A percentile compares a stretch with the other conserved stretches of the same genome.
Evolutionary conservation across 2,113 vertebrate genomes (phyloP).

Genomic region (Uropsilus gracilis): DNA sequence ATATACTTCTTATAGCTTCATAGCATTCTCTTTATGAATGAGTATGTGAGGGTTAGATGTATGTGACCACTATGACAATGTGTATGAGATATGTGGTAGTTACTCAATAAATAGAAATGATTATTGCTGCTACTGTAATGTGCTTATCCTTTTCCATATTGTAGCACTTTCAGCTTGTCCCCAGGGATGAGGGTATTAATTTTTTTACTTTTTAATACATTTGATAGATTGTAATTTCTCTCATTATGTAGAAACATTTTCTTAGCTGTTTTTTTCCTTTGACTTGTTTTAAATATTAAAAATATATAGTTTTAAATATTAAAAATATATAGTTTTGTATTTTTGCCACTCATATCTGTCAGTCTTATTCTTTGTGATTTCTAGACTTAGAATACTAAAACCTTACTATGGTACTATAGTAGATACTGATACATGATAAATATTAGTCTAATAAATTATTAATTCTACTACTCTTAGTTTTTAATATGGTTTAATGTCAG

Average conservation of each 20-base stretch:
- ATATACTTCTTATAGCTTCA: not conserved
- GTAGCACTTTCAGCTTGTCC: not conserved
- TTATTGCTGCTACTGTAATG: not conserved
- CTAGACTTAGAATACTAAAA: not conserved
- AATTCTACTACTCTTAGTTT: slow-evolving; percentile 31
- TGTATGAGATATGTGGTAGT: not conserved
- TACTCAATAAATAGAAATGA: not conserved
- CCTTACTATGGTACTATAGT: not conserved
- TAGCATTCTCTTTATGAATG: not conserved
- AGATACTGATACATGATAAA: not conserved
- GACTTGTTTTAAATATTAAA: not conserved
- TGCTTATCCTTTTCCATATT: not conserved
- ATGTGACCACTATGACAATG: not conserved
- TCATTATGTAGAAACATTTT: not conserved
- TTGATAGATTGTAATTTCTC: not conserved
- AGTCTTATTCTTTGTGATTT: slow-evolving; percentile 4
- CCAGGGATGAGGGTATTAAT: not conserved
- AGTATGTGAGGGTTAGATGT: not conserved
- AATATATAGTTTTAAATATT: not conserved
- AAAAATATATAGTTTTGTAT: not conserved
- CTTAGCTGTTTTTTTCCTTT: not conserved
- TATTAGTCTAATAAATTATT: not conserved
- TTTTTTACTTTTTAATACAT: not conserved
- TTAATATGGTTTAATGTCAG: not conserved
- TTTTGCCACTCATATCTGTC: not conserved